These are phyloP conservation scores for Pedicia rivosa DNA, from an alignment of 2,888 invertebrate species.

Conservation along the genomic window DNA sequence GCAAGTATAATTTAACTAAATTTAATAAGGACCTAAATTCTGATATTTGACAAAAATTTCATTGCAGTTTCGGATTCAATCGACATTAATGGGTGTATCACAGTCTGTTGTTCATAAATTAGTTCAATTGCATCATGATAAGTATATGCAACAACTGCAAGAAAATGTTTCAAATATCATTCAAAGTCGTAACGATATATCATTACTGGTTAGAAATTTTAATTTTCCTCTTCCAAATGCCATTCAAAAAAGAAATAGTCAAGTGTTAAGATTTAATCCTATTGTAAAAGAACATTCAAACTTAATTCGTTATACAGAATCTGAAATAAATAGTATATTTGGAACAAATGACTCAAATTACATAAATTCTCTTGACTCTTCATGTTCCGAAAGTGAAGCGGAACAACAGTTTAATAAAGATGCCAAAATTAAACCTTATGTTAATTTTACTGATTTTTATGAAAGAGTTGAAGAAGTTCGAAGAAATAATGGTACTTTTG, in stretches of 20 bases:
- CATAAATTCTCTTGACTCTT: slow-evolving; percentile 15
- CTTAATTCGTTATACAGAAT: slow-evolving; percentile 25
- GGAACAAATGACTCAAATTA: slow-evolving; percentile 10
- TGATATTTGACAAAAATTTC: neutral
- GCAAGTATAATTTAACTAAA: slow-evolving; percentile 34
- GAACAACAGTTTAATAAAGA: neutral
- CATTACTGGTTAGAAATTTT: slow-evolving; percentile 71
- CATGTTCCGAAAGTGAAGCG: slow-evolving; percentile 6
- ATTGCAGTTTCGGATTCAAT: slow-evolving; percentile 54
- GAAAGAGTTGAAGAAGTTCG: slow-evolving; percentile 50
- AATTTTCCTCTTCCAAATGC: slow-evolving; percentile 59
- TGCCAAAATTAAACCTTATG: slow-evolving; percentile 54
- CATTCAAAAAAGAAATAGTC: slow-evolving; percentile 17
- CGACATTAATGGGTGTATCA: slow-evolving; percentile 64
- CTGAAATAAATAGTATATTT: slow-evolving; percentile 15
- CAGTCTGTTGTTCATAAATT: slow-evolving; percentile 75
- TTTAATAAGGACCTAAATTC: neutral
- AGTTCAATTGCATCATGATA: slow-evolving; percentile 66
- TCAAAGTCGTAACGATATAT: slow-evolving; percentile 65
- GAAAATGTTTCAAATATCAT: slow-evolving; percentile 29
- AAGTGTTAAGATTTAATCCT: slow-evolving; percentile 42
- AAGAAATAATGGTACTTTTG: slow-evolving; percentile 17
- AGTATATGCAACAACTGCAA: slow-evolving; percentile 38
- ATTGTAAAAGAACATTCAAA: slow-evolving; percentile 38
- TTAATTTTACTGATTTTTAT: slow-evolving; percentile 70